These are phyloP conservation scores for Marcusenius ussheri DNA, from an alignment of 2,113 vertebrate species.

Conservation along the genomic window DNA sequence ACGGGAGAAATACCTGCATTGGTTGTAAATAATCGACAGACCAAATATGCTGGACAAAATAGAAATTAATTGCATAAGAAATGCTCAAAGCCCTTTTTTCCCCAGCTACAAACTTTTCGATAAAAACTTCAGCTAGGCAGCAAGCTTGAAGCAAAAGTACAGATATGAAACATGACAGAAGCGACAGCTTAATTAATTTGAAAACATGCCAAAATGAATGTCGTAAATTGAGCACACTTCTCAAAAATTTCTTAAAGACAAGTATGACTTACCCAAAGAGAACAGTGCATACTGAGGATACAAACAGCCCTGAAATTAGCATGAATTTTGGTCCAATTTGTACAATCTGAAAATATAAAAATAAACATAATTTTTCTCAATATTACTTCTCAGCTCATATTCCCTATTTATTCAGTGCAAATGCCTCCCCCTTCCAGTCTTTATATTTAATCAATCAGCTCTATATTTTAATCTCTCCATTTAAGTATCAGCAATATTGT, in stretches of 20 bases:
- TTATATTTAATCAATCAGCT: neutral
- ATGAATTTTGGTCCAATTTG: slow-evolving; percentile 91
- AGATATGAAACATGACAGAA: neutral
- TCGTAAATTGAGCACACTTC: neutral
- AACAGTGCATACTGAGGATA: slow-evolving; percentile 78
- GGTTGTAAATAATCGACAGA: neutral
- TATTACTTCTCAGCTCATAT: neutral
- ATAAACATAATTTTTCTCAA: neutral
- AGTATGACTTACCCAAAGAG: slow-evolving; percentile 80
- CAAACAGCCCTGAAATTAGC: slow-evolving; percentile 78
- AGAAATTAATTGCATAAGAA: neutral
- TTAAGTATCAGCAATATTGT: neutral
- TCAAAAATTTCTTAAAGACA: neutral
- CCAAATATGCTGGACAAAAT: neutral
- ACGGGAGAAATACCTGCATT: neutral
- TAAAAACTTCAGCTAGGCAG: neutral
- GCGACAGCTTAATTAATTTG: neutral
- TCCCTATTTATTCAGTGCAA: neutral
- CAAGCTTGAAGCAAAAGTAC: neutral
- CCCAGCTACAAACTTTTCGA: neutral
- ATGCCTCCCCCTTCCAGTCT: neutral
- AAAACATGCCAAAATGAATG: neutral
- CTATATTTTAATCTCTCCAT: neutral
- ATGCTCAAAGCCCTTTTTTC: neutral
- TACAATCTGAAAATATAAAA: slow-evolving; percentile 70